Base-by-base conservation (phyloP, 1,140 invertebrate species). In the Aphelenchoides fujianensis region DNA sequence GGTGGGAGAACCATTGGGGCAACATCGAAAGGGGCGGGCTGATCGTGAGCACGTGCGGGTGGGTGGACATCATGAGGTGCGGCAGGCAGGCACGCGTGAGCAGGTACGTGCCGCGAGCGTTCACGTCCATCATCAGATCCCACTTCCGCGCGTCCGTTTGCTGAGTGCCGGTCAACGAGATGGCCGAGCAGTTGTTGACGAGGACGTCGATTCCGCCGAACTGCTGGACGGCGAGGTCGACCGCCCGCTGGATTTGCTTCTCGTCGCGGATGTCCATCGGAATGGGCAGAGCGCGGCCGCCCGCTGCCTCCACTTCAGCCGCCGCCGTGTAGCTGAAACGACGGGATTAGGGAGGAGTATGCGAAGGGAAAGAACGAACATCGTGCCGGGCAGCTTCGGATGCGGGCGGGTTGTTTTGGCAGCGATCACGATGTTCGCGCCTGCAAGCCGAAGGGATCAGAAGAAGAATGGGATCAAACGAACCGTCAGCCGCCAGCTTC, bases 171-270 rank as follows among this genome's bases (percentile, higher is more conserved):
- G 94, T 95, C 27, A 98, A 87, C 27, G 90, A 91, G 78, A 98
- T 98, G 19, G 96, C 95, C 81, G 93, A 95, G 19, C 93, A 87
- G 79, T 88, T 88, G 78, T 88, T 88, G 5, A 88, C 74, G 1
- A 88, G 80, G 74, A 97, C 92, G 84, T 98, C 96, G 80, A 98
- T 96, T 2, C 94, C 93, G 57, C 95, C 95, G 87, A 98, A 98
- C 85, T 91, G 91, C 53, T 91, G 89, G 0, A 97, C 90, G 9
- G 94, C 90, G 74, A 89, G 89, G 76, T 94, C 89, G 23, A 98
- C 90, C 16, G 95, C 94, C 30, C 88, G 87, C 71, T 89, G 85
- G 0, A 98, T 89, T 85, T 92, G 90, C 35, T 85, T 84, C 85
- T 96, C 94, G 85, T 93, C 90, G 67, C 95, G 88, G 2, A 98